Conservation (phyloP, 2,888 invertebrate species). For the Linyphia triangularis region DNA sequence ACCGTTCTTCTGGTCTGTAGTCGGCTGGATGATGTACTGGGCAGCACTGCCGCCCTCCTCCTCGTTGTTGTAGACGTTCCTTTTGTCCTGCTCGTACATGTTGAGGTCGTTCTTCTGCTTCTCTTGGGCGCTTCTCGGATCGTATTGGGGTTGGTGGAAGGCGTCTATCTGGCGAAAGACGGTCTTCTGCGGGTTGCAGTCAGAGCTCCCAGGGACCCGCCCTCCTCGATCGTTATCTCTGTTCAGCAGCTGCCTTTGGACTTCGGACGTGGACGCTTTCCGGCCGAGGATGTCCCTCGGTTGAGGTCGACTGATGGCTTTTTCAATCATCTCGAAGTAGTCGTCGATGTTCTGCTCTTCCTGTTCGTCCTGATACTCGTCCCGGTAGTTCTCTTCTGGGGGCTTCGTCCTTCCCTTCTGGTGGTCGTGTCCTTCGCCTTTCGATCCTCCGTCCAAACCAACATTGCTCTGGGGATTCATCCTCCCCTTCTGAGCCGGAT, state of each 20-base stretch:
- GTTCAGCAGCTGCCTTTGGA: slow-evolving; percentile 43
- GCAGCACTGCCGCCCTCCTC: slow-evolving; percentile 25
- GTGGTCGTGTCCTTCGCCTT: slow-evolving; percentile 41
- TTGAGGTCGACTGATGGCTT: slow-evolving; percentile 45
- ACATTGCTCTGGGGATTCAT: slow-evolving; percentile 17
- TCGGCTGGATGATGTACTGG: slow-evolving; percentile 64
- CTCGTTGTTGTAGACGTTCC: slow-evolving; percentile 10
- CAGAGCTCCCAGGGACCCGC: background rate
- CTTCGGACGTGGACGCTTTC: slow-evolving; percentile 40
- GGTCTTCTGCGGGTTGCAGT: slow-evolving; percentile 17
- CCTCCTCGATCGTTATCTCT: slow-evolving; percentile 24
- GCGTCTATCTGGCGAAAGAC: slow-evolving; percentile 49
- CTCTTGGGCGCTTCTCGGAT: slow-evolving; percentile 8
- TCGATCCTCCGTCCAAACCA: slow-evolving; percentile 15
- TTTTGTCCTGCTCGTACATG: slow-evolving; percentile 61
- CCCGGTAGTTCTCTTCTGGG: slow-evolving; percentile 39
- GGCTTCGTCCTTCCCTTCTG: slow-evolving; percentile 14
- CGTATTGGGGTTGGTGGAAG: slow-evolving; percentile 34
- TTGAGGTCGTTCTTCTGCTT: slow-evolving; percentile 55
- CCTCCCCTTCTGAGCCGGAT: slow-evolving; percentile 30
- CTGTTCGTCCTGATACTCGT: slow-evolving; percentile 59
- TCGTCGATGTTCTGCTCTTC: slow-evolving; percentile 69
- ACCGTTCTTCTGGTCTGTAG: slow-evolving; percentile 15
- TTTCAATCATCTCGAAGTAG: slow-evolving; percentile 70
- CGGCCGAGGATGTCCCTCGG: slow-evolving; percentile 39